Conservation (phyloP, 2,888 invertebrate species). For the Protodeltote pygarga region DNA sequence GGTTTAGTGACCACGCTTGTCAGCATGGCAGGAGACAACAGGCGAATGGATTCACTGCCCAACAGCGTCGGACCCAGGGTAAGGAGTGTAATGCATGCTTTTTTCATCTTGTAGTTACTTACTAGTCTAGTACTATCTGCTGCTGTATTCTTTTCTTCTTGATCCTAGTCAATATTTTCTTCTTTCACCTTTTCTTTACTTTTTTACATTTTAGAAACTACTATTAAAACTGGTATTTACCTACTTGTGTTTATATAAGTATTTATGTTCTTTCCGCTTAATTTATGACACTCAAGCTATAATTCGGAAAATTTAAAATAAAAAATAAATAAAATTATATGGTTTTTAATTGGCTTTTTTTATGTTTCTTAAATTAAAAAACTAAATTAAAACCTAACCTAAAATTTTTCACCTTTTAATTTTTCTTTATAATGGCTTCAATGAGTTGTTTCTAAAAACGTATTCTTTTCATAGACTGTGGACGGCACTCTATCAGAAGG, state of each 20-base stretch:
- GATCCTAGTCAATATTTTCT: not conserved
- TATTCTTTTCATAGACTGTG: slow-evolving; percentile 66
- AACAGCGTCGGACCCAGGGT: slow-evolving; percentile 86
- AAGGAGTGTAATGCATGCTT: slow-evolving; percentile 64
- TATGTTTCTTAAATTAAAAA: too few species aligned
- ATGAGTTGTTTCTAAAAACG: not conserved
- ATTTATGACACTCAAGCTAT: too few species aligned
- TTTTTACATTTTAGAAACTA: not conserved
- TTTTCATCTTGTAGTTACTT: slow-evolving; percentile 39
- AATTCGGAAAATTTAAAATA: too few species aligned
- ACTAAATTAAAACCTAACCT: too few species aligned
- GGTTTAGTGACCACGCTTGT: slow-evolving; percentile 94
- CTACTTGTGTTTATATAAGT: not conserved
- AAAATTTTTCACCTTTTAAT: too few species aligned
- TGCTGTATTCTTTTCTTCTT: not conserved
- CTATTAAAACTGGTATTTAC: not conserved
- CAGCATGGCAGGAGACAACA: slow-evolving; percentile 91
- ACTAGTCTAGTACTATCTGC: slow-evolving; percentile 16
- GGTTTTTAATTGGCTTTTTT: too few species aligned
- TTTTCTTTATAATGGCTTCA: too few species aligned
- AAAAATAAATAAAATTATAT: too few species aligned
- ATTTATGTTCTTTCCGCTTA: too few species aligned
- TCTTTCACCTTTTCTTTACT: not conserved
- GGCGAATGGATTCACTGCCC: slow-evolving; percentile 82
- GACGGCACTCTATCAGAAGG: slow-evolving; percentile 76